Conservation (phyloP, 2,113 vertebrate genomes). For the Plectropomus leopardus region DNA sequence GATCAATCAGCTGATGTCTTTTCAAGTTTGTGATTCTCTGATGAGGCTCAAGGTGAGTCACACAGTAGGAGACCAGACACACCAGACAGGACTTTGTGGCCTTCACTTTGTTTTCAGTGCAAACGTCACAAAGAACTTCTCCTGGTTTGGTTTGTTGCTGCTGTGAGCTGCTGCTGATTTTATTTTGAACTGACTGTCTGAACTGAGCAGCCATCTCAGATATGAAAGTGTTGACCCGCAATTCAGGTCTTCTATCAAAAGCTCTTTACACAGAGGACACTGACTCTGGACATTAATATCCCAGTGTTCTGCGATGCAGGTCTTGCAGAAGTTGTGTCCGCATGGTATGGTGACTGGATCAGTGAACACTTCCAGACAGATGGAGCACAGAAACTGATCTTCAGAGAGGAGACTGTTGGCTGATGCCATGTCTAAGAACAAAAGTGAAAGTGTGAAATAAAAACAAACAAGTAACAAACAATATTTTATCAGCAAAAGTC, state of each 20-base stretch:
- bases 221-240: conserved; percentile 1
- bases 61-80: background rate
- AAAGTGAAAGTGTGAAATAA: background rate
- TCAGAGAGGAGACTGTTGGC: conserved; percentile 6
- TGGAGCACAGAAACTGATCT: conserved; percentile 9
- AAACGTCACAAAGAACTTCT: background rate
- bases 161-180: background rate
- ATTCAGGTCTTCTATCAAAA: background rate
- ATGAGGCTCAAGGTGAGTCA: conserved; percentile 10
- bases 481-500: background rate
- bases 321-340: conserved; percentile 26
- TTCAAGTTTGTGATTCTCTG: conserved; percentile 11
- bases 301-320: conserved; percentile 2
- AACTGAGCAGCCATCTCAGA: conserved; percentile 10
- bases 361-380: conserved; percentile 10
- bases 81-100: background rate
- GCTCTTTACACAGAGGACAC: conserved; percentile 4
- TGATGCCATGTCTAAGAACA: conserved; percentile 1
- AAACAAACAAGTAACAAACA: background rate
- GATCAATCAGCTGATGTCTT: conserved; percentile 18
- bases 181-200: background rate
- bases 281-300: background rate
- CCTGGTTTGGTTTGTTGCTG: background rate
- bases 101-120: background rate
- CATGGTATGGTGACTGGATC: conserved; percentile 3